A percentile compares a stretch with the other conserved stretches of the same genome.
These are phyloP conservation scores for Odocoileus hemionus DNA, from an alignment of 2,113 vertebrate genomes.

Conservation along the genomic window DNA sequence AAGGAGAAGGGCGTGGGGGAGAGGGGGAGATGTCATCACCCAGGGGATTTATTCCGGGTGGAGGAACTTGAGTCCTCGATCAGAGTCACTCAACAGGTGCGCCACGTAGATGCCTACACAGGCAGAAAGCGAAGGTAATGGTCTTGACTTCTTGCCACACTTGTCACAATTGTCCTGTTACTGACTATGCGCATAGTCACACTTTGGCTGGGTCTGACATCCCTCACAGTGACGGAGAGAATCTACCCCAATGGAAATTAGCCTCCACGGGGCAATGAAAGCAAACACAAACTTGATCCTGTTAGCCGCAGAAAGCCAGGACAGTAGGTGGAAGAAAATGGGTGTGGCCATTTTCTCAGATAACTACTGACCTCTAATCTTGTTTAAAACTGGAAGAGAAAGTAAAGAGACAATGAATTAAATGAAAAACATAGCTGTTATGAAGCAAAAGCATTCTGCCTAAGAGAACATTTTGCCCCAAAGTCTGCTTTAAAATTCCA, in stretches of 20 bases:
- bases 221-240: too few relatives aligned
- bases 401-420: neutral
- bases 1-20: accelerated
- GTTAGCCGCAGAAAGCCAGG: neutral
- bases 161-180: accelerated
- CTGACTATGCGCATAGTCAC: neutral
- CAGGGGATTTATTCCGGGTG: neutral
- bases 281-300: neutral
- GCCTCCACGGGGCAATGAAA: accelerated
- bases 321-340: too few relatives aligned
- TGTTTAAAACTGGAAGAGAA: neutral
- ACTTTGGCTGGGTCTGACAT: neutral
- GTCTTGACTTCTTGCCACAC: accelerated
- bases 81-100: neutral
- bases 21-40: neutral
- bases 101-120: accelerated
- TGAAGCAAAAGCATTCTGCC: neutral
- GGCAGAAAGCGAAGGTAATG: neutral
- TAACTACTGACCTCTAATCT: neutral
- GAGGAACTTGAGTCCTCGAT: neutral
- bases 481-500: neutral
- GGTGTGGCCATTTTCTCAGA: neutral
- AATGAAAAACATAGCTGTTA: neutral
- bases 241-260: too few relatives aligned
- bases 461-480: neutral